Evolutionary conservation across 2,888 invertebrate species (phyloP).

Genomic region (Ctena decussata): DNA sequence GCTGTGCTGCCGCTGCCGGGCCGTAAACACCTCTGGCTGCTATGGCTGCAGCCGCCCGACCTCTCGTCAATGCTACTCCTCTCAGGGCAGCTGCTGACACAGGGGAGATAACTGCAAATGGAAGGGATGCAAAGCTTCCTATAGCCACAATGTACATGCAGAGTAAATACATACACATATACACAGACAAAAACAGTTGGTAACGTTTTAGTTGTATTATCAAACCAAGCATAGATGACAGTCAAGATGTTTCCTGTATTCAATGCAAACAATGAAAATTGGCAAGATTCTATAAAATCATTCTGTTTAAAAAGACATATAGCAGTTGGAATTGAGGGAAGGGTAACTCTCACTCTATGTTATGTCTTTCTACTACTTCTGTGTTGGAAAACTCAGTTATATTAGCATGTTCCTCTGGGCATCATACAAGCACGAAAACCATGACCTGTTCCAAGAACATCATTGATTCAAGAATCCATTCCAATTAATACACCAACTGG

Average conservation of each 20-base stretch:
- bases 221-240: slow-evolving; percentile 11
- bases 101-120: slow-evolving; percentile 66
- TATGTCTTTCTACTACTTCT: neutral
- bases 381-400: neutral
- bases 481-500: neutral
- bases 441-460: neutral
- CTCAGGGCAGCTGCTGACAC: slow-evolving; percentile 92
- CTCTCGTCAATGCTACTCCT: slow-evolving; percentile 94
- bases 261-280: slow-evolving; percentile 14
- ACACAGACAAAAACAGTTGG: neutral
- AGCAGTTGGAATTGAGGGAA: slow-evolving; percentile 2
- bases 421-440: slow-evolving; percentile 11
- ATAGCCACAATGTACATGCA: slow-evolving; percentile 16
- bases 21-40: slow-evolving; percentile 89
- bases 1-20: slow-evolving; percentile 91
- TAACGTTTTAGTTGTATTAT: slow-evolving; percentile 9
- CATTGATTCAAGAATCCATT: neutral
- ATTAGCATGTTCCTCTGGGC: slow-evolving; percentile 1
- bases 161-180: neutral
- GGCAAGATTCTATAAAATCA: slow-evolving; percentile 5
- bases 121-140: slow-evolving; percentile 26
- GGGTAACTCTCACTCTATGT: slow-evolving; percentile 11
- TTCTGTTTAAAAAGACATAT: slow-evolving; percentile 11
- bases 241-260: neutral
- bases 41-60: slow-evolving; percentile 91